phyloP scores from a whole-genome alignment of 2,797 vertebrate species.

The Coregonus ussuriensis region DNA sequence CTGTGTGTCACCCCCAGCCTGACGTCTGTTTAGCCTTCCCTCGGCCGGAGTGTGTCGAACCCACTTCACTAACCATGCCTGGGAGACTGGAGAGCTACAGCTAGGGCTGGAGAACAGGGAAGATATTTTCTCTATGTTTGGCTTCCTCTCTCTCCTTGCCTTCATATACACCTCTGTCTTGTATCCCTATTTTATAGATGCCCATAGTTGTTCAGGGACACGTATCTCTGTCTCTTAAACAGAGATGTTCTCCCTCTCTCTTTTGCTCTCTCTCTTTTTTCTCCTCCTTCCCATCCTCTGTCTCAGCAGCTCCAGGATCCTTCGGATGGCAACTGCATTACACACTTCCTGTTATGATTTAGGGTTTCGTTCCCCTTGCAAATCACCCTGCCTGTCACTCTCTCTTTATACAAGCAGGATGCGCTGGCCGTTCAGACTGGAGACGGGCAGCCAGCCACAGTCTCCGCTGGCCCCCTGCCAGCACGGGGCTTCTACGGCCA shows the following conservation, averaged over 20 bases:
- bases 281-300: background rate
- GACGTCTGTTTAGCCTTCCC: conserved; percentile 65
- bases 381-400: conserved; percentile 58
- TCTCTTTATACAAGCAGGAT: conserved; percentile 51
- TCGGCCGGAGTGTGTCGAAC: background rate
- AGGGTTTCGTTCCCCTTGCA: conserved; percentile 68
- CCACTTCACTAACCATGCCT: conserved; percentile 17
- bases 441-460: conserved; percentile 31
- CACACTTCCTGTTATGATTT: conserved; percentile 58
- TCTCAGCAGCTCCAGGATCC: conserved; percentile 27
- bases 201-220: background rate
- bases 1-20: conserved; percentile 57
- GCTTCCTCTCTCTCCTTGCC: background rate
- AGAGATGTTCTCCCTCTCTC: background rate
- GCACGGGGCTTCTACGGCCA: conserved; percentile 3
- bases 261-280: background rate
- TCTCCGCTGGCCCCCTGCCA: conserved; percentile 28
- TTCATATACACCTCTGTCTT: background rate
- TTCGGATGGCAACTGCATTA: conserved; percentile 37
- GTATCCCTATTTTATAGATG: background rate
- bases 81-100: conserved; percentile 21
- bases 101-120: background rate
- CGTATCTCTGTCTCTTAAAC: background rate
- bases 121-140: background rate
- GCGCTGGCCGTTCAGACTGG: conserved; percentile 26